Base-by-base conservation (phyloP, 1,140 invertebrate genomes). In the Nomia melanderi region DNA sequence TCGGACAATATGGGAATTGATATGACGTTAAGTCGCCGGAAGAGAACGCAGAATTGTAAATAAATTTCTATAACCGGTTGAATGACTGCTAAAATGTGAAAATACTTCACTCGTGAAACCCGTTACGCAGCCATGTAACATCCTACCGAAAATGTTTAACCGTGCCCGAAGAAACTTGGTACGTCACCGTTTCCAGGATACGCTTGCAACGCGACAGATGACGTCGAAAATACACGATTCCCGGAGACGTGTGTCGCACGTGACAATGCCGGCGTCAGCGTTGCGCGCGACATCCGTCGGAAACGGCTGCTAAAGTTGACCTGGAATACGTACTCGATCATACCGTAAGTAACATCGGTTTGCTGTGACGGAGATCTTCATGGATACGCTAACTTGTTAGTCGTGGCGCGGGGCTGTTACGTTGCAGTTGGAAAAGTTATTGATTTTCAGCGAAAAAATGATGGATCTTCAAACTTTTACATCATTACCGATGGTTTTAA, bases 211-310 rank as follows among this genome's bases (percentile, higher is more conserved):
- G 33, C 23, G 11, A 69, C 36, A 3, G 9, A 17, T 17, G 17
- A 50, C 20, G n/a, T 50, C 47, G 47, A 50, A 50, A 50, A 50
- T 50, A 50, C 47, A 50, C 47, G 33, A 69, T 36, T 39, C 31
- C 4, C 0, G 11, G 23, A 27, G 31, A 25, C 33, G 17, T 0
- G 1, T 56, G 53, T 56, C 53, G 36, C 27, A 14, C 54, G 20
- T 44, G 53, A 69, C 66, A 29, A 29, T 57, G 53, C 14, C 50
- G 25, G 14, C 31, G n/a, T n/a, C 14, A 4, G 7, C 1, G 50
- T 39, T 8, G 23, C 12, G 12, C 6, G 44, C 41, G 44, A 67
- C 39, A 25, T 53, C 23, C 53, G 25, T 44, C 36, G 11, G 23
- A 31, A 20, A 47, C 20, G 50, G 23, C 1, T 17, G 66, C 23